phyloP scores from a whole-genome alignment of 2,113 vertebrate genomes.

The Pimephales promelas region DNA sequence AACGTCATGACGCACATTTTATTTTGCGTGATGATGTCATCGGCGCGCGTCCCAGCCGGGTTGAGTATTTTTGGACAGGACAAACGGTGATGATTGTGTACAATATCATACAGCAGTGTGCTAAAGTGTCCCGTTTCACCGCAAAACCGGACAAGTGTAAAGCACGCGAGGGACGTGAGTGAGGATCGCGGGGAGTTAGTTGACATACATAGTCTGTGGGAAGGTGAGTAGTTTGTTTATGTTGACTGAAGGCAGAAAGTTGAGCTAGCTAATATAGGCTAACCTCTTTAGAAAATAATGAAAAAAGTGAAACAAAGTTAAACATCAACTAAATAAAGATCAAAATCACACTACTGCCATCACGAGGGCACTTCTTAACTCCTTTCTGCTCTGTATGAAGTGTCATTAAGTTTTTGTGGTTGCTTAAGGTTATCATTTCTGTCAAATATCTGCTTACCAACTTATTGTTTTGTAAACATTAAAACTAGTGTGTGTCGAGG shows the following conservation, averaged over 20 bases:
- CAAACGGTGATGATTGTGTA: conserved; percentile 18
- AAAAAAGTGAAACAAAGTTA: not conserved
- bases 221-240: conserved; percentile 26
- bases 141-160: not conserved
- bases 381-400: not conserved
- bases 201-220: conserved; percentile 20
- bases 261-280: conserved; percentile 41
- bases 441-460: not conserved
- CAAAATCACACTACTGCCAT: not conserved
- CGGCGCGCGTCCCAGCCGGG: conserved; percentile 38
- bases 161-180: not conserved
- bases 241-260: conserved; percentile 38
- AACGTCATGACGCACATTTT: not conserved
- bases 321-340: not conserved
- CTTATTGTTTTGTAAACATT: not conserved
- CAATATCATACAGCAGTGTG: not conserved
- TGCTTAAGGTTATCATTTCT: not conserved
- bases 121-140: not conserved
- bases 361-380: not conserved
- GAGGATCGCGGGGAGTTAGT: not conserved
- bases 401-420: not conserved
- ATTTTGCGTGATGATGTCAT: conserved; percentile 32
- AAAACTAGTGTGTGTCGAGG: not conserved
- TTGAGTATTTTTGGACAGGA: conserved; percentile 17
- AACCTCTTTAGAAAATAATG: not conserved